Evolutionary conservation across 2,888 invertebrate genomes (phyloP), one percentile per base, ranked within the genome.

Genomic region (Troides aeacus): DNA sequence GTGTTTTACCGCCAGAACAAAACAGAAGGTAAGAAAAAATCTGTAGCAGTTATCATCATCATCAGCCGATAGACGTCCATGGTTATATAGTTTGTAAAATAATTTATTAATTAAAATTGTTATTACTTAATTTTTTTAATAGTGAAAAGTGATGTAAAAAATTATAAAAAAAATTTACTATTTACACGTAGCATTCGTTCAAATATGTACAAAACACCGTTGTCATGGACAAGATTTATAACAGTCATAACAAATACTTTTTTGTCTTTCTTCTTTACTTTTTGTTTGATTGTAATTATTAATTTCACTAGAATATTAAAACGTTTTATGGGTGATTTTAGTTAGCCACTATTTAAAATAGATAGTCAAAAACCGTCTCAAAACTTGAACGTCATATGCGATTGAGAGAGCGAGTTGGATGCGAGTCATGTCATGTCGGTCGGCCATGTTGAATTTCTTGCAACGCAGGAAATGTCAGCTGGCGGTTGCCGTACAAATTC

Each of bases 1-100:
- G 97, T 90, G 95, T 97, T 77, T 92, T 97, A 79, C 97, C 97
- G 73, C 96, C 96, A 71, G 97, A 97, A 88, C 94, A 96, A 76
- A 97, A 97, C 83, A 94, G 97, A 93, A 96, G 97, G 97, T 97
- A 94, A 81, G 87, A 84, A 73, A 1, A 70, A 74, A 73, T 66
- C 46, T 15, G 12, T 56, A 17, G 5, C 30, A 30, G 30, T 30
- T 30, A 30, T 30, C 24, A 24, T 24, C 24, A 24, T 24, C 30
- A 30, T 30, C 30, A 30, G 30, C 30, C 30, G 30, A 30, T 30
- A 30, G 30, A 30, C 30, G 30, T 30, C 30, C 30, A 21, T 21
- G 1, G 6, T 56, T 21, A 56, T n/a, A 21, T 21, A 56, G 56
- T 18, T 56, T 56, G 21, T 46, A 68, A 63, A 36, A 65, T 58